These are phyloP conservation scores for Cosmorhoe ocellata DNA, from an alignment of 2,888 invertebrate species.

Conservation along the genomic window DNA sequence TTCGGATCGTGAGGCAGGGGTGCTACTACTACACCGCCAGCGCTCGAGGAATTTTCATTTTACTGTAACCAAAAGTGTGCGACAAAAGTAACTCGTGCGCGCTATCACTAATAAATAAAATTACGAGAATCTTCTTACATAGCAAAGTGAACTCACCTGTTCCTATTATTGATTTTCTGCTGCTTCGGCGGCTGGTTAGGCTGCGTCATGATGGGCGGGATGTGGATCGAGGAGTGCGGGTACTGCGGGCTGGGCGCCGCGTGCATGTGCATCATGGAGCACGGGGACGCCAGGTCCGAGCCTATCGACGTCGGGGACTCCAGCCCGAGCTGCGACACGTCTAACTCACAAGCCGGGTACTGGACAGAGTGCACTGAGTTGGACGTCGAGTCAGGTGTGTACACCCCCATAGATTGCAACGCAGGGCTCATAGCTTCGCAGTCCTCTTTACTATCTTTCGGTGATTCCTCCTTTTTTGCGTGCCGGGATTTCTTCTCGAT, in stretches of 20 bases:
- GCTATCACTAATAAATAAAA: too few relatives aligned
- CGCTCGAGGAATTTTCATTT: too few relatives aligned
- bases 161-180: slow-evolving; percentile 76
- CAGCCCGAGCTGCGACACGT: slow-evolving; percentile 91
- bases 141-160: slow-evolving; percentile 55
- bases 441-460: slow-evolving; percentile 72
- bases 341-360: slow-evolving; percentile 91
- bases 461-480: slow-evolving; percentile 69
- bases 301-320: slow-evolving; percentile 95
- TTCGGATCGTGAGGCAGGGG: too few relatives aligned
- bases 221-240: slow-evolving; percentile 77
- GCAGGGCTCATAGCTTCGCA: slow-evolving; percentile 80
- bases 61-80: too few relatives aligned
- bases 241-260: slow-evolving; percentile 82
- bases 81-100: too few relatives aligned
- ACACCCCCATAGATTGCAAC: slow-evolving; percentile 91
- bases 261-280: slow-evolving; percentile 85
- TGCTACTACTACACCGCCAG: too few relatives aligned
- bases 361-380: slow-evolving; percentile 91
- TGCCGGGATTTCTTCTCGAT: slow-evolving; percentile 73
- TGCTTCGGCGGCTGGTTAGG: slow-evolving; percentile 76
- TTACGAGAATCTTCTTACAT: too few relatives aligned
- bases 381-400: slow-evolving; percentile 92
- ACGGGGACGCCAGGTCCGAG: slow-evolving; percentile 91
- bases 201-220: slow-evolving; percentile 76